These are phyloP conservation scores for Ursus arctos DNA, from an alignment of 2,113 vertebrate species.

Conservation along the genomic window DNA sequence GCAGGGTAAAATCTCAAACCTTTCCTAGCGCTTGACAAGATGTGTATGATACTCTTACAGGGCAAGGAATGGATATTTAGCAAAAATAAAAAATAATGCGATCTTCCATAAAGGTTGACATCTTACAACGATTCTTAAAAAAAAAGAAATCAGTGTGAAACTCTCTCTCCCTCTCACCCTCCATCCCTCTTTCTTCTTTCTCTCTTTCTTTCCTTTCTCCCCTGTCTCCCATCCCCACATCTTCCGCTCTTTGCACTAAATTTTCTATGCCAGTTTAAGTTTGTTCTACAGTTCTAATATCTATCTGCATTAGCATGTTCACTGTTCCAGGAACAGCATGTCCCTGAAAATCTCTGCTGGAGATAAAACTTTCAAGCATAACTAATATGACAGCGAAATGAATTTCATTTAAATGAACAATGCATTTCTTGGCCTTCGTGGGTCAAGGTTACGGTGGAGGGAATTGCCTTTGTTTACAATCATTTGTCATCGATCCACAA, in stretches of 20 bases:
- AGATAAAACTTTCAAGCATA: constrained; percentile 82
- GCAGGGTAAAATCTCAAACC: not conserved
- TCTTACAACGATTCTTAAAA: not conserved
- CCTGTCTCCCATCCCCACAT: not conserved
- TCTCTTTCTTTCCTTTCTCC: not conserved
- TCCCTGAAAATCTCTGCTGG: constrained; percentile 72
- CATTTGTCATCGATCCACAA: constrained; percentile 67
- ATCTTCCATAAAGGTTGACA: not conserved
- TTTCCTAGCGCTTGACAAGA: constrained; percentile 20
- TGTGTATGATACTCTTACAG: not conserved
- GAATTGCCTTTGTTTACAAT: constrained; percentile 71
- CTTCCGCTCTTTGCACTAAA: not conserved
- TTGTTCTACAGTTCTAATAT: constrained; percentile 60
- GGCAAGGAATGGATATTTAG: not conserved
- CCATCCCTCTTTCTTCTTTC: not conserved
- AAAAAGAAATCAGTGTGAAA: not conserved
- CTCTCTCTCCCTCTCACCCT: not conserved
- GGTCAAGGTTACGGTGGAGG: constrained; percentile 71
- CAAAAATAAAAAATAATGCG: constrained; percentile 21
- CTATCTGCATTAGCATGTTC: constrained; percentile 71
- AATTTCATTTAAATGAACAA: constrained; percentile 82
- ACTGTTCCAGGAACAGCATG: constrained; percentile 72
- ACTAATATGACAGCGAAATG: constrained; percentile 82
- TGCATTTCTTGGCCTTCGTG: constrained; percentile 71
- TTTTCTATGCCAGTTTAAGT: constrained; percentile 45